phyloP scores from a whole-genome alignment of 2,113 vertebrate genomes.

The Nycticorax nycticorax region DNA sequence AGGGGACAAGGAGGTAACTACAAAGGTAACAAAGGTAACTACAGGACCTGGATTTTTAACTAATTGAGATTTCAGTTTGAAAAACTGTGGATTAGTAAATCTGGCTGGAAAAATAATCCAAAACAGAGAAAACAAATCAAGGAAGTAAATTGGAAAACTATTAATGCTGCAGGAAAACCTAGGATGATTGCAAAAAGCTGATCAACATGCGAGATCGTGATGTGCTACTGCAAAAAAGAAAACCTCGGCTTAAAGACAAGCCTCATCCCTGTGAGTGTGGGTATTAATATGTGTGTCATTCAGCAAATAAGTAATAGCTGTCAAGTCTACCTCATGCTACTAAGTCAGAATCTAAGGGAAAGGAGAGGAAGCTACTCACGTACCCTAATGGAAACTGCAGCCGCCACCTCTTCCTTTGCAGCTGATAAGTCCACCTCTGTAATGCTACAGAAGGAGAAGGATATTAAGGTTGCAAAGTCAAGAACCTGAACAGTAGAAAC shows the following conservation, averaged over 20 bases:
- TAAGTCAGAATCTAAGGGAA: not conserved
- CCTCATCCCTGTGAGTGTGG: not conserved
- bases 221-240: not conserved
- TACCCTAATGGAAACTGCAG: not conserved
- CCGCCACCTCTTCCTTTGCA: not conserved
- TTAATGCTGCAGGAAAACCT: not conserved
- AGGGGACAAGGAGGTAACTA: not conserved
- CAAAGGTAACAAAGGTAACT: not conserved
- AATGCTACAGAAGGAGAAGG: not conserved
- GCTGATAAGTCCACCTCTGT: not conserved
- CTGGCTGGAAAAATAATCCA: not conserved
- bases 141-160: not conserved
- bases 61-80: not conserved
- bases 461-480: not conserved
- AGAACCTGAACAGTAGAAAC: not conserved
- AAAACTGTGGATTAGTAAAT: not conserved
- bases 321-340: not conserved
- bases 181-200: not conserved
- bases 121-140: not conserved
- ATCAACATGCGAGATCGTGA: not conserved
- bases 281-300: not conserved
- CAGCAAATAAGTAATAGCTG: not conserved
- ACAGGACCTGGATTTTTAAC: not conserved
- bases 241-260: not conserved
- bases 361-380: rapidly evolving